Evolutionary conservation across 2,113 vertebrate species (phyloP).

Genomic region (Chionis minor): DNA sequence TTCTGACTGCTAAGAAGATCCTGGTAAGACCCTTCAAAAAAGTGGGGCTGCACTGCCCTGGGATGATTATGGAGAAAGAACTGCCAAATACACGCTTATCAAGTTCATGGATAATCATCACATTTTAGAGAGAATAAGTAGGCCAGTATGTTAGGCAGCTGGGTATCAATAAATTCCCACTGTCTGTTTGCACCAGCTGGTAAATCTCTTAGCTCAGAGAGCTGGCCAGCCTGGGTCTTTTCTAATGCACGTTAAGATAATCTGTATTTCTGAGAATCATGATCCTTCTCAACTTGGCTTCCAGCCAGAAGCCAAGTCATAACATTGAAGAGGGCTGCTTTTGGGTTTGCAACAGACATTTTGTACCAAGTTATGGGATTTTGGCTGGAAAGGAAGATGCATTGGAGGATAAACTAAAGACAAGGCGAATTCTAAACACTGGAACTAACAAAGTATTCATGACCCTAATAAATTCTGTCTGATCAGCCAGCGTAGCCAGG

Average conservation of each 20-base stretch:
- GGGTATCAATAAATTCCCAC: not conserved
- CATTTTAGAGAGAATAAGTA: not conserved
- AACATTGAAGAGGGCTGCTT: not conserved
- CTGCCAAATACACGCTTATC: not conserved
- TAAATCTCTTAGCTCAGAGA: not conserved
- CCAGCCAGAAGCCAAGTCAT: not conserved
- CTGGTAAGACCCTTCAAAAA: not conserved
- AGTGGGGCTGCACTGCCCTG: not conserved
- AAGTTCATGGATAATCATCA: not conserved
- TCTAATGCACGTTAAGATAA: not conserved
- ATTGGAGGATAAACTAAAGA: not conserved
- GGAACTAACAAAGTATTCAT: not conserved
- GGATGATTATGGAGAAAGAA: not conserved
- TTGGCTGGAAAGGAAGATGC: not conserved
- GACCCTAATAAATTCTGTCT: not conserved
- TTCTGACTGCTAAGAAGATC: not conserved
- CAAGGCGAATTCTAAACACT: not conserved
- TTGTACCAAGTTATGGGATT: not conserved
- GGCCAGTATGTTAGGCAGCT: not conserved
- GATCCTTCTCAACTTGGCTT: not conserved
- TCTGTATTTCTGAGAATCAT: slow-evolving; percentile 12
- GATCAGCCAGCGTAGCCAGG: not conserved
- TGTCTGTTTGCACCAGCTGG: slow-evolving; percentile 1
- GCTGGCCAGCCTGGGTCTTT: not conserved
- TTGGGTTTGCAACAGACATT: not conserved